These are phyloP conservation scores for Potorous gilbertii DNA, from an alignment of 2,797 vertebrate species.

Conservation along the genomic window DNA sequence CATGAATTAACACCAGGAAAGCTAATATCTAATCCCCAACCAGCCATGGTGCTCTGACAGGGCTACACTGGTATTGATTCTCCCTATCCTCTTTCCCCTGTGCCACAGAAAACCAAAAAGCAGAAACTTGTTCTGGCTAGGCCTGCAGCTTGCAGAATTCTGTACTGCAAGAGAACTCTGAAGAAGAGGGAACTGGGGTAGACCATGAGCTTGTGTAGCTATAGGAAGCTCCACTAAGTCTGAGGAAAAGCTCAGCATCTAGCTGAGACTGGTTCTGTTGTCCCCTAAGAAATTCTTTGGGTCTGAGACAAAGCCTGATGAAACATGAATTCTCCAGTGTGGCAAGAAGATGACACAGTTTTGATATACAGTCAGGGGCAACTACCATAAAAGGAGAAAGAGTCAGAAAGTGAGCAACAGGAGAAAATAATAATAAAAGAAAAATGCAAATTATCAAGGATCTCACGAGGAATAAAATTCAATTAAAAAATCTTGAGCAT, in stretches of 20 bases:
- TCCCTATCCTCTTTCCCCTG: background rate
- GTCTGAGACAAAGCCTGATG: background rate
- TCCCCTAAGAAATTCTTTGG: background rate
- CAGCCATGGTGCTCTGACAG: background rate
- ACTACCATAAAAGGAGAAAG: background rate
- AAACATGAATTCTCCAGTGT: background rate
- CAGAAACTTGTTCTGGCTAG: background rate
- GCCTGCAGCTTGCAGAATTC: background rate
- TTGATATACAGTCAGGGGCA: background rate
- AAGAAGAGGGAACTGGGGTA: background rate
- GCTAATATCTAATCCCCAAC: background rate
- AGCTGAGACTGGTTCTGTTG: background rate
- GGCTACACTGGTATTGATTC: background rate
- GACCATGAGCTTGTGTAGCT: background rate
- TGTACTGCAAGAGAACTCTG: background rate
- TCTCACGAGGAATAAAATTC: background rate
- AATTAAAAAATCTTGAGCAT: background rate
- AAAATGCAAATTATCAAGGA: background rate
- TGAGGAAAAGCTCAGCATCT: background rate
- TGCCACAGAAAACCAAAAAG: background rate
- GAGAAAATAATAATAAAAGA: background rate
- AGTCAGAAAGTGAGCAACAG: background rate
- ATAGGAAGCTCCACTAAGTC: background rate
- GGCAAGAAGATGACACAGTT: background rate
- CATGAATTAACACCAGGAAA: background rate